These are phyloP conservation scores for Cavia aperea DNA, from an alignment of 2,113 vertebrate genomes.

Conservation along the genomic window DNA sequence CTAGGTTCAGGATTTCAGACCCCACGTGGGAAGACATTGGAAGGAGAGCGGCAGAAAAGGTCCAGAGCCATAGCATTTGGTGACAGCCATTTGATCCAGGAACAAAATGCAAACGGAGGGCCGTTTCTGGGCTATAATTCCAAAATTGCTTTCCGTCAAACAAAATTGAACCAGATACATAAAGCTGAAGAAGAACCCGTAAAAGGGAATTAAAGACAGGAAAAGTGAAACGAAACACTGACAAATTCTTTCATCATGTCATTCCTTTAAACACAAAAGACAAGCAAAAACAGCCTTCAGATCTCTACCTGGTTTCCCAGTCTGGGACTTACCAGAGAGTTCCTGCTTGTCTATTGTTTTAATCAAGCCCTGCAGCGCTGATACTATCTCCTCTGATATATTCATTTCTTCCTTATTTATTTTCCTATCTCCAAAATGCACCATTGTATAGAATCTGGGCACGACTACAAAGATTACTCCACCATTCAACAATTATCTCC, in stretches of 20 bases:
- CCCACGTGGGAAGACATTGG: neutral
- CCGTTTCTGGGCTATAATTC: neutral
- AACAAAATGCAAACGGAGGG: neutral
- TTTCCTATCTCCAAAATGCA: slow-evolving; percentile 58
- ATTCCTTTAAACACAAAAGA: neutral
- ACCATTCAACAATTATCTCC: slow-evolving; percentile 1
- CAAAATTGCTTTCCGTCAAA: slow-evolving; percentile 25
- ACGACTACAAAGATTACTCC: slow-evolving; percentile 48
- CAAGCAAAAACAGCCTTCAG: slow-evolving; percentile 2
- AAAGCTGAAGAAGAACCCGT: slow-evolving; percentile 31
- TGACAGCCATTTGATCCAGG: neutral
- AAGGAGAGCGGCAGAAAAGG: neutral
- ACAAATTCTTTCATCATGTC: neutral
- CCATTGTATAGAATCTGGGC: slow-evolving; percentile 55
- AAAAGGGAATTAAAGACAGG: slow-evolving; percentile 4
- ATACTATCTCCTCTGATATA: slow-evolving; percentile 68
- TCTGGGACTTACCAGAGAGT: slow-evolving; percentile 53
- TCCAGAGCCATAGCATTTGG: neutral
- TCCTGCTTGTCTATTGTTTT: slow-evolving; percentile 60
- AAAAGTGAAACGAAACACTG: neutral
- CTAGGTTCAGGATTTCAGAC: neutral
- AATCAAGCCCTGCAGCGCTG: slow-evolving; percentile 63
- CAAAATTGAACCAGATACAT: neutral
- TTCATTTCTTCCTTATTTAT: slow-evolving; percentile 59
- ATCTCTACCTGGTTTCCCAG: slow-evolving; percentile 31